Evolutionary conservation across 2,113 vertebrate genomes (phyloP).

Genomic region (Budorcas taxicolor): DNA sequence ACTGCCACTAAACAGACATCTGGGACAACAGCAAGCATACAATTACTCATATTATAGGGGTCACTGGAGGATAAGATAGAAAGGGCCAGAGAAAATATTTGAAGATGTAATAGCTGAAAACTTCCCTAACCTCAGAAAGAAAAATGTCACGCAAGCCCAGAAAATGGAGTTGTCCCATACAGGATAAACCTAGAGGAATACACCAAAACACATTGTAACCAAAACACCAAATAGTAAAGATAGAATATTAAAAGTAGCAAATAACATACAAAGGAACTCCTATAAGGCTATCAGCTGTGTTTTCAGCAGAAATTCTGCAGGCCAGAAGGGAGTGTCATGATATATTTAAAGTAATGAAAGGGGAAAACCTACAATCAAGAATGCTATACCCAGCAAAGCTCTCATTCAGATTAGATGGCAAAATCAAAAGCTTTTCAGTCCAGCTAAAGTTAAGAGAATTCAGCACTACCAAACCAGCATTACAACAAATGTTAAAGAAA

Average conservation of each 20-base stretch:
- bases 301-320: background rate
- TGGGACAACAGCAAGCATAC: background rate
- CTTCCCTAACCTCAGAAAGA: background rate
- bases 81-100: background rate
- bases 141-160: background rate
- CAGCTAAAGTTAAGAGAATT: background rate
- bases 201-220: background rate
- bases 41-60: background rate
- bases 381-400: background rate
- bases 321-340: background rate
- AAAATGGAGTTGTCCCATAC: background rate
- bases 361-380: background rate
- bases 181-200: background rate
- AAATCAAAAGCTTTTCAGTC: background rate
- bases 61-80: background rate
- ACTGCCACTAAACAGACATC: background rate
- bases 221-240: background rate
- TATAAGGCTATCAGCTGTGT: background rate
- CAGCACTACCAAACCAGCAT: background rate
- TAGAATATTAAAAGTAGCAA: background rate
- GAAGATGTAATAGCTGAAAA: background rate
- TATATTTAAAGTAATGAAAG: background rate
- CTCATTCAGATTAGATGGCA: background rate
- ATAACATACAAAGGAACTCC: background rate
- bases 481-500: background rate